Evolutionary conservation across 2,888 invertebrate species (phyloP).

Genomic region (Acleris sparsana): DNA sequence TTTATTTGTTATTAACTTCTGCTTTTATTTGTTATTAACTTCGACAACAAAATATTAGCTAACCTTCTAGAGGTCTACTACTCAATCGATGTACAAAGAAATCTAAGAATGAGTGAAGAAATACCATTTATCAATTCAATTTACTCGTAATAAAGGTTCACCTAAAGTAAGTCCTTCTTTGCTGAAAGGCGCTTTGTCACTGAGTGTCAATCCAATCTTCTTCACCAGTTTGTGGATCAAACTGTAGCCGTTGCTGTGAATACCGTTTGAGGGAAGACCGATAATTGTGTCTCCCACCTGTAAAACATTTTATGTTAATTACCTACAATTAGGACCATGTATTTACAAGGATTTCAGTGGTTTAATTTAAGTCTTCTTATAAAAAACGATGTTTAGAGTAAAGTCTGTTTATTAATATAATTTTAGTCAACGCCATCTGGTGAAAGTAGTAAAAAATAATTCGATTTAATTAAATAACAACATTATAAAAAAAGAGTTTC

Average conservation of each 20-base stretch:
- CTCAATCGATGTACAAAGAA: background rate
- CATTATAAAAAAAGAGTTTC: no score
- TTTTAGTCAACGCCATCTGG: no score
- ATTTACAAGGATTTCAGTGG: background rate
- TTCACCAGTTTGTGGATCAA: conserved; percentile 94
- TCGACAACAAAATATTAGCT: background rate
- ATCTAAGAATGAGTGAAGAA: background rate
- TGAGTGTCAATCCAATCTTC: conserved; percentile 85
- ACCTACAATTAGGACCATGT: background rate
- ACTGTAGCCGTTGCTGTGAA: conserved; percentile 99
- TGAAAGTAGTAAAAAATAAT: no score
- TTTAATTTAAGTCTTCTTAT: no score
- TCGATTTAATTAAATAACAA: no score
- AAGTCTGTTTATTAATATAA: no score
- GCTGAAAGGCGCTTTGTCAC: conserved; percentile 89
- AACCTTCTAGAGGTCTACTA: background rate
- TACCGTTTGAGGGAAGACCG: conserved; percentile 94
- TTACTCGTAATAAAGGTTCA: conserved; percentile 54
- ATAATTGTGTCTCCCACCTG: conserved; percentile 91
- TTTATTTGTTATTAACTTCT: background rate
- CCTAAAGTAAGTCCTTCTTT: conserved; percentile 87
- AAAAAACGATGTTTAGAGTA: no score
- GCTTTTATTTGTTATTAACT: background rate
- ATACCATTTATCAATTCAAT: background rate
- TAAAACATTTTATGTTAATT: background rate